Evolutionary conservation across 64 coral and sea anemone species (phyloP).

Genomic region (Exaiptasia diaphana): DNA sequence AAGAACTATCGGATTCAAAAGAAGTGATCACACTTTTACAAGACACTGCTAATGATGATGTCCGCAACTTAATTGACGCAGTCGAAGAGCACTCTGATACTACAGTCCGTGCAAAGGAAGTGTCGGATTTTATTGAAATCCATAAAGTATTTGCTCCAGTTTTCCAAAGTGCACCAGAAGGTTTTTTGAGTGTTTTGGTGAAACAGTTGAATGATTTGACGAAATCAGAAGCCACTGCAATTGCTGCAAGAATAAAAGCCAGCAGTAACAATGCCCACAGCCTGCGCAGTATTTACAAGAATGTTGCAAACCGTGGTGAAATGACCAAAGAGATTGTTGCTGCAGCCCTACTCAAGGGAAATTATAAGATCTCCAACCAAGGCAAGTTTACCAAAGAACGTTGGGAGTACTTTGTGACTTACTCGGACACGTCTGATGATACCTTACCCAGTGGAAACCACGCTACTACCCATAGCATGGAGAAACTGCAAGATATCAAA

Average conservation of each 20-base stretch:
- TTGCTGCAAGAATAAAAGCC: conserved; percentile 72
- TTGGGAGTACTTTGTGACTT: background rate
- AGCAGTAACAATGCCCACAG: conserved; percentile 82
- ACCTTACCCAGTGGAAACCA: conserved; percentile 20
- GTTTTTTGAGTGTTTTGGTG: conserved; percentile 12
- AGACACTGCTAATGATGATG: conserved; percentile 80
- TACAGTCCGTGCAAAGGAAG: conserved; percentile 58
- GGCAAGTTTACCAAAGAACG: background rate
- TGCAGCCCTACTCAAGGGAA: conserved; percentile 55
- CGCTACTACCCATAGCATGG: conserved; percentile 22
- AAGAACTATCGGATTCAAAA: conserved; percentile 28
- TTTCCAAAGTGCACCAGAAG: background rate
- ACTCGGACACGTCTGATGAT: too few relatives aligned
- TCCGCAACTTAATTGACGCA: conserved; percentile 73
- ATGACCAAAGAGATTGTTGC: conserved; percentile 88
- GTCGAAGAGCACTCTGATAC: conserved; percentile 91
- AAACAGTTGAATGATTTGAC: background rate
- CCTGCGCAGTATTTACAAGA: conserved; percentile 70
- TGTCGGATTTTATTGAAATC: conserved; percentile 81
- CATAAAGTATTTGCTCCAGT: conserved; percentile 63
- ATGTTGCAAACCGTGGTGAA: conserved; percentile 85
- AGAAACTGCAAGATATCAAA: conserved; percentile 70
- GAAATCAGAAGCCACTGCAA: conserved; percentile 14
- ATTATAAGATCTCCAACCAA: conserved; percentile 7
- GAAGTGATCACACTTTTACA: conserved; percentile 60